A percentile compares a stretch with the other conserved stretches of the same genome.
Evolutionary conservation across 2,797 vertebrate species (phyloP).

Genomic region (Chaetodon trifasciatus): DNA sequence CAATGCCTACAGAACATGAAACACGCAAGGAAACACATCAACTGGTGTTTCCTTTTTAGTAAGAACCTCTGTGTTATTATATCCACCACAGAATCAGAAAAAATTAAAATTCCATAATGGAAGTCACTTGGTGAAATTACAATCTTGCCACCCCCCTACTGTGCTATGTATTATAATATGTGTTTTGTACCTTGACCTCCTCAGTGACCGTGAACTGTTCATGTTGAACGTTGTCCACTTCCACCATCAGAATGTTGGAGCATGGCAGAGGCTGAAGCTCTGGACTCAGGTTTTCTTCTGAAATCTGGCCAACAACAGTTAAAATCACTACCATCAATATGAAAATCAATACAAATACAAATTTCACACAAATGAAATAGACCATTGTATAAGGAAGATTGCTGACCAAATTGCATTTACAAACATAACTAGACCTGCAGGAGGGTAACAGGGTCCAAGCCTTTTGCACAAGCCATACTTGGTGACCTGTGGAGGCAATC

Average conservation of each 20-base stretch:
- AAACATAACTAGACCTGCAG: too few species aligned
- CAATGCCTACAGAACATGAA: slow-evolving; percentile 84
- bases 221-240: slow-evolving; percentile 94
- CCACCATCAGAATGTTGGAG: slow-evolving; percentile 94
- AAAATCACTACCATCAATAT: not conserved
- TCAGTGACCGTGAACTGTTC: slow-evolving; percentile 97
- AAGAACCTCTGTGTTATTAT: not conserved
- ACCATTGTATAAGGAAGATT: too few species aligned
- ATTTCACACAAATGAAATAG: too few species aligned
- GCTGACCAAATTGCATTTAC: too few species aligned
- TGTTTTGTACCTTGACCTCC: slow-evolving; percentile 91
- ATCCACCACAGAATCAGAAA: not conserved
- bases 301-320: slow-evolving; percentile 58
- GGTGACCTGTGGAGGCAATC: too few species aligned
- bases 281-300: slow-evolving; percentile 76
- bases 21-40: not conserved
- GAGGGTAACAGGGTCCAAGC: too few species aligned
- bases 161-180: too few species aligned
- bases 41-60: not conserved
- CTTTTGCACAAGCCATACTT: too few species aligned
- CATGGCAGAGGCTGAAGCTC: slow-evolving; percentile 79
- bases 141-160: too few species aligned
- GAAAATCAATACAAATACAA: not conserved
- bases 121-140: too few species aligned
- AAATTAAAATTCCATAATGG: too few species aligned